Conservation (phyloP, 2,113 vertebrate genomes). For the Chaetura pelagica region DNA sequence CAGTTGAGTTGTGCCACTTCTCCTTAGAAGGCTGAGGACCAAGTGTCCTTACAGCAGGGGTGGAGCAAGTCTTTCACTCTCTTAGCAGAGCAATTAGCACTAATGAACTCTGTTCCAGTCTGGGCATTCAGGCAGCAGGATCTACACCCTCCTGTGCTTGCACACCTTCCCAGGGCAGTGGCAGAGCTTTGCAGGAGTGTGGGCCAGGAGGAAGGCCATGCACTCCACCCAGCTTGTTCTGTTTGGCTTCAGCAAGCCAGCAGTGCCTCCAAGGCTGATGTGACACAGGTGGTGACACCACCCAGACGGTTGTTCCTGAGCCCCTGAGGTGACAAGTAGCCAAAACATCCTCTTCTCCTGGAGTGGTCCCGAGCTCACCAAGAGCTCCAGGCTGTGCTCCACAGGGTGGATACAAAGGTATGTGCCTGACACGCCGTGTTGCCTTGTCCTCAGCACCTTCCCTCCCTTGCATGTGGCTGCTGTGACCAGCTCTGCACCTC, state of each 20-base stretch:
- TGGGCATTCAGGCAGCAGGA: not conserved
- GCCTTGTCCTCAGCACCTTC: not conserved
- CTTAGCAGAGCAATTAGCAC: not conserved
- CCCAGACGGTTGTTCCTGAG: fast-evolving
- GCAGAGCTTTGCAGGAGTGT: fast-evolving
- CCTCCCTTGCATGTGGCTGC: not conserved
- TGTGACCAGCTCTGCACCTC: not conserved
- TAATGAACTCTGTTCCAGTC: not conserved
- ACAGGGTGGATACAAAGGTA: not conserved
- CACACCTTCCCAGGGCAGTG: not conserved
- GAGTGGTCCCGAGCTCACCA: fast-evolving
- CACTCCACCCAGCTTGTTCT: not conserved
- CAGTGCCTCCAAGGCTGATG: not conserved
- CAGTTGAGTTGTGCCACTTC: not conserved
- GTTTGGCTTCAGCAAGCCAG: fast-evolving
- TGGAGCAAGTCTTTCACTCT: not conserved
- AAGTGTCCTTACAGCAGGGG: not conserved
- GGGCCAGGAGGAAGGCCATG: not conserved
- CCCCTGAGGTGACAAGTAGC: not conserved
- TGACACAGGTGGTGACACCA: not conserved
- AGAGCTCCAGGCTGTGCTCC: not conserved
- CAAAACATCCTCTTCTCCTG: not conserved
- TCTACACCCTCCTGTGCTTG: not conserved
- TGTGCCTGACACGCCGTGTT: fast-evolving
- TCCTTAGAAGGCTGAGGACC: not conserved